Conservation (phyloP, 2,888 invertebrate species). For the Drosophila parthenogenetica region DNA sequence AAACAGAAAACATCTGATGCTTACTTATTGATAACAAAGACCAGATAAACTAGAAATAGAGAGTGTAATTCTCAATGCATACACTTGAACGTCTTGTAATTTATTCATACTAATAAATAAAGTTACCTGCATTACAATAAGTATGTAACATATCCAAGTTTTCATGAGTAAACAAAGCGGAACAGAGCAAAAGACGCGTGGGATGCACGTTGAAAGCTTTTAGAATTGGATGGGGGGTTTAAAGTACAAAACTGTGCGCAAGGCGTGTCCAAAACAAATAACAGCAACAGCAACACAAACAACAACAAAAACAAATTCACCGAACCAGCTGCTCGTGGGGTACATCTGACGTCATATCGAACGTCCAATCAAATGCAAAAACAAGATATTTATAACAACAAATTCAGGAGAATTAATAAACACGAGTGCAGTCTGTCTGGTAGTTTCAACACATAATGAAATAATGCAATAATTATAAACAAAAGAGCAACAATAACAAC, state of each 20-base stretch:
- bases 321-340: slow-evolving; percentile 22
- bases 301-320: background rate
- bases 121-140: slow-evolving; percentile 13
- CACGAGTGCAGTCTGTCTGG: slow-evolving; percentile 25
- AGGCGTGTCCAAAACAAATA: slow-evolving; percentile 53
- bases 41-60: slow-evolving; percentile 19
- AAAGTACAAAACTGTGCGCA: slow-evolving; percentile 49
- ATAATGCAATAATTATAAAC: slow-evolving; percentile 66
- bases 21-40: slow-evolving; percentile 58
- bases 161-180: slow-evolving; percentile 35
- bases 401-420: slow-evolving; percentile 31
- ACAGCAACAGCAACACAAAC: background rate
- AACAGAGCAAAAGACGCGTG: slow-evolving; percentile 36
- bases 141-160: slow-evolving; percentile 20
- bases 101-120: slow-evolving; percentile 1
- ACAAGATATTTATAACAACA: slow-evolving; percentile 11
- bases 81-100: background rate
- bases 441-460: slow-evolving; percentile 65
- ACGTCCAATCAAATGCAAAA: slow-evolving; percentile 4
- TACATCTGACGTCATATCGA: slow-evolving; percentile 45
- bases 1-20: slow-evolving; percentile 67
- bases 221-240: slow-evolving; percentile 22
- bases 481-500: slow-evolving; percentile 42
- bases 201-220: slow-evolving; percentile 58
- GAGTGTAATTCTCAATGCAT: slow-evolving; percentile 1